A percentile compares a stretch with the other conserved stretches of the same genome.
phyloP scores from a whole-genome alignment of 2,797 vertebrate species.

The Syndactyla subalaris region DNA sequence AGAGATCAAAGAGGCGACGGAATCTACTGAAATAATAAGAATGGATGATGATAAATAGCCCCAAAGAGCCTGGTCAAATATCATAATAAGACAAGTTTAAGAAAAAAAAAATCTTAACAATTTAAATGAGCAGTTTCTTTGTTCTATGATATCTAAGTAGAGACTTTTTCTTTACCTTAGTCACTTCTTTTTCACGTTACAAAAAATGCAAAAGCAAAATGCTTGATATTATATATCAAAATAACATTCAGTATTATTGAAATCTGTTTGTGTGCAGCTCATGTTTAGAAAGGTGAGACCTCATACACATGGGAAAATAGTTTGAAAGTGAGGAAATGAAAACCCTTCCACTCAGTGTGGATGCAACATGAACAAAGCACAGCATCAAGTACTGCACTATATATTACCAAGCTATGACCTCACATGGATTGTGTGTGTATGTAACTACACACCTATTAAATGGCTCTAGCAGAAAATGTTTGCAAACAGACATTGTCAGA shows the following conservation, averaged over 20 bases:
- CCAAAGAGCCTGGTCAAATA: background rate
- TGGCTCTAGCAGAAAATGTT: background rate
- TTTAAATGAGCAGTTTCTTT: background rate
- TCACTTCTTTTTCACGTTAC: accelerated
- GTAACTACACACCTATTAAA: background rate
- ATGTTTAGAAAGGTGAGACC: background rate
- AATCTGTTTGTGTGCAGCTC: background rate
- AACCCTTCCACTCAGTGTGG: background rate
- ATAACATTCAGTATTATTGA: background rate
- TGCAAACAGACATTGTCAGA: background rate
- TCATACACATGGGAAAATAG: background rate
- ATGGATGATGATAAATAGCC: constrained; percentile 17
- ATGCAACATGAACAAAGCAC: background rate
- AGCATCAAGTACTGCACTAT: background rate
- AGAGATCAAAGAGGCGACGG: constrained; percentile 18
- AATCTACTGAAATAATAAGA: constrained; percentile 59
- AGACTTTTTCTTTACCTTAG: background rate
- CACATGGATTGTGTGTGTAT: background rate
- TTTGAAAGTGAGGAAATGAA: background rate
- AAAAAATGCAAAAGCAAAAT: background rate
- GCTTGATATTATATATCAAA: background rate
- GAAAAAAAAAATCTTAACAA: background rate
- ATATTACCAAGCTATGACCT: background rate
- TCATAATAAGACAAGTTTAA: background rate
- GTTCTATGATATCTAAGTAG: background rate